Percentiles rank a stretch among this genome's conserved stretches.
Evolutionary conservation across 2,113 vertebrate species (phyloP).

Genomic region (Pollachius pollachius): DNA sequence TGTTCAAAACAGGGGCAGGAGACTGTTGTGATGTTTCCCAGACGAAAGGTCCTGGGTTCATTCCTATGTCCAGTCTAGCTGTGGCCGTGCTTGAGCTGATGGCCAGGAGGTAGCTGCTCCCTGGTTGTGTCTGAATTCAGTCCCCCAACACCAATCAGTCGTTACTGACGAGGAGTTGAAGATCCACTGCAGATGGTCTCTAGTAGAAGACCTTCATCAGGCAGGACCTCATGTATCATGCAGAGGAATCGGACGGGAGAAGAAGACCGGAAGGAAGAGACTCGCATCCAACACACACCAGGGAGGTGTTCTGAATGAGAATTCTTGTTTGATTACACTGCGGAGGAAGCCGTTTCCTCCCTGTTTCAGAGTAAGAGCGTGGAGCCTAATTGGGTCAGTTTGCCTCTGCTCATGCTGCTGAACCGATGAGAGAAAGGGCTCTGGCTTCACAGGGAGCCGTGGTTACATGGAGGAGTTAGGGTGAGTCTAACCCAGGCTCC

Average conservation of each 20-base stretch:
- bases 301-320: conserved; percentile 57
- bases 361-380: conserved; percentile 39
- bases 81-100: too few species aligned
- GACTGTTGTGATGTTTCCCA: too few species aligned
- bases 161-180: too few species aligned
- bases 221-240: too few species aligned
- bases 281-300: conserved; percentile 24
- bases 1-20: too few species aligned
- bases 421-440: conserved; percentile 36
- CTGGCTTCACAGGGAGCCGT: not conserved
- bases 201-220: too few species aligned
- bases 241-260: conserved; percentile 30
- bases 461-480: conserved; percentile 3
- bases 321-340: conserved; percentile 49
- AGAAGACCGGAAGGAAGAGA: conserved; percentile 19
- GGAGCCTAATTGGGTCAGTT: conserved; percentile 60
- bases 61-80: too few species aligned
- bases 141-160: too few species aligned
- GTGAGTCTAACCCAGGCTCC: not conserved
- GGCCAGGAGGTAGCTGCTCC: too few species aligned
- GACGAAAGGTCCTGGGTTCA: too few species aligned
- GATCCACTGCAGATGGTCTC: too few species aligned
- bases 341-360: conserved; percentile 48
- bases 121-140: too few species aligned
- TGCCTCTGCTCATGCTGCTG: conserved; percentile 30